Base-by-base conservation (phyloP, 1,140 invertebrate genomes). In the Saccostrea echinata region DNA sequence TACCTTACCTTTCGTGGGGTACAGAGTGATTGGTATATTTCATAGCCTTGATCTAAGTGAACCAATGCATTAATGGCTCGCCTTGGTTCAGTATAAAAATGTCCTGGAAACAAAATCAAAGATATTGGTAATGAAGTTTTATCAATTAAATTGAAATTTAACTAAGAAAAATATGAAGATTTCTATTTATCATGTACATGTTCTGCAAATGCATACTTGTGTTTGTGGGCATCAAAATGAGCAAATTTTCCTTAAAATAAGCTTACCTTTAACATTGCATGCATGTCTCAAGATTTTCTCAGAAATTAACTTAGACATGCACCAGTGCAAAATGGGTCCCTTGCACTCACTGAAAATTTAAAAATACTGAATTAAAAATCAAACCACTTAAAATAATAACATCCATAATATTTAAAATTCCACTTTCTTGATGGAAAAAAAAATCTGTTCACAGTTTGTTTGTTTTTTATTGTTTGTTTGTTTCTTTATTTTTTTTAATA, bases 41-140 rank as follows among this genome's bases (percentile, higher is more conserved):
- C 92, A 88, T 95, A 95, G 11, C 93, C 90, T 51, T 94, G 92
- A 57, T 94, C 93, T 81, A 94, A 88, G 87, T 95, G 92, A 13
- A 93, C 92, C 18, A 95, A 86, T 4, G 94, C 93, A 93, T 94
- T 94, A n/a, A 91, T 90, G 30, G 94, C 92, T 88, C 94, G 88
- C 80, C 94, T 89, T 3, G 90, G 86, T 84, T 95, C 94, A 84
- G 90, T 86, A 87, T 93, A 95, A 68, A 95, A 92, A 52, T 92
- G 89, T 51, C 94, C 94, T 94, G 84, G 61, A 90, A 91, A 24
- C 53, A 27, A 80, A 80, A 33, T 80, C 35, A 80, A 80, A 4
- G 27, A 33, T 33, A 80, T 21, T 27, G n/a, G 12, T 1, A 21
- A 21, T 43, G 27, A 24, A 80, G 35, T 33, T n/a, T 68, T 68